Evolutionary conservation across 2,113 vertebrate genomes (phyloP).

Genomic region (Lethenteron camtschaticum): DNA sequence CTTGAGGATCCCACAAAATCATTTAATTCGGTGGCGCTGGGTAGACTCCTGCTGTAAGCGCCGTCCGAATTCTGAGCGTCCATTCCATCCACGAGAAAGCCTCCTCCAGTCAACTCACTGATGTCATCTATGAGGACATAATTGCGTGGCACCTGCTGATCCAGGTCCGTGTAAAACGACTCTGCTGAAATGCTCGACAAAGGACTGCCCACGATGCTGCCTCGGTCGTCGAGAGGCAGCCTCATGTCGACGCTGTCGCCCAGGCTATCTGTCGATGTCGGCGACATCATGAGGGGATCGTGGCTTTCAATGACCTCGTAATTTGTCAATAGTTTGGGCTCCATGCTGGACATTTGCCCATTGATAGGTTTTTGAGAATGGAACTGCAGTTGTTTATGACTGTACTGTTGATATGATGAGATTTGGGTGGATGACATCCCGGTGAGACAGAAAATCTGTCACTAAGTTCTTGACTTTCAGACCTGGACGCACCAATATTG

Average conservation of each 20-base stretch:
- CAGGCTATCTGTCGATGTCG: conserved; percentile 62
- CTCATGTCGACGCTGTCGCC: conserved; percentile 68
- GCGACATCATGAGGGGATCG: conserved; percentile 55
- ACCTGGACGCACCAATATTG: conserved; percentile 74
- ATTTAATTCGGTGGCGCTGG: too few species aligned
- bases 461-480: conserved; percentile 54
- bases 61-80: background rate
- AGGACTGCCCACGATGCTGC: conserved; percentile 72
- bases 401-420: conserved; percentile 35
- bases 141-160: conserved; percentile 62
- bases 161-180: conserved; percentile 88
- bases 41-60: background rate
- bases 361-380: conserved; percentile 63
- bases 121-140: conserved; percentile 91
- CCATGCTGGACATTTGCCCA: conserved; percentile 47
- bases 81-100: background rate
- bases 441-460: conserved; percentile 59
- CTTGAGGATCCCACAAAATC: too few species aligned
- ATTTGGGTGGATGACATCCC: conserved; percentile 45
- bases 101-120: conserved; percentile 66
- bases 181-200: conserved; percentile 92
- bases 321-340: conserved; percentile 70
- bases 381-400: background rate
- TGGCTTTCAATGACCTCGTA: conserved; percentile 88
- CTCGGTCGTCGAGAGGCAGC: conserved; percentile 65